Conservation (phyloP, 2,888 invertebrate genomes). For the Andricus quercusramuli region DNA sequence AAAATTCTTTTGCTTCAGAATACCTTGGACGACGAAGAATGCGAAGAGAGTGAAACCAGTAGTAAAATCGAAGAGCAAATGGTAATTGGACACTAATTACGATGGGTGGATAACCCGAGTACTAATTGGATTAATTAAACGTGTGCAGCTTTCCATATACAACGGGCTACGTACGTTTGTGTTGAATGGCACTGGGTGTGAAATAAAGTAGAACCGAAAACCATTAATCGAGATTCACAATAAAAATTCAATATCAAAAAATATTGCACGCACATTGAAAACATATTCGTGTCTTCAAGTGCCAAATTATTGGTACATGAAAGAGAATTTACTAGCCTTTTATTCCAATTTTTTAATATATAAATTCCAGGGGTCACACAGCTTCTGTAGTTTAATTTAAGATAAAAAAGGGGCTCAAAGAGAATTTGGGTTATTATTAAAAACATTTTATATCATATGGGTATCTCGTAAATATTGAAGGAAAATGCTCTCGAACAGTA, state of each 20-base stretch:
- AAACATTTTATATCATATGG: too few species aligned
- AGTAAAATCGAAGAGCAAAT: conserved; percentile 38
- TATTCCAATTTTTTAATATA: neutral
- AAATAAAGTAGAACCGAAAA: conserved; percentile 20
- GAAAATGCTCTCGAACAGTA: too few species aligned
- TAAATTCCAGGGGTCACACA: neutral
- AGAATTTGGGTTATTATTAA: too few species aligned
- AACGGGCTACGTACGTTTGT: conserved; percentile 10
- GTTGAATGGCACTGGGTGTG: conserved; percentile 15
- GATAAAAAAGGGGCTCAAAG: too few species aligned
- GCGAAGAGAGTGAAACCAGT: conserved; percentile 1
- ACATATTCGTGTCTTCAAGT: too few species aligned
- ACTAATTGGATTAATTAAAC: conserved; percentile 41
- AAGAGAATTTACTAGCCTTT: neutral
- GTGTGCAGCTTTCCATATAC: conserved; percentile 27
- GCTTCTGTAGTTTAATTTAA: too few species aligned
- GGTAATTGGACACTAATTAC: conserved; percentile 41
- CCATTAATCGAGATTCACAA: neutral
- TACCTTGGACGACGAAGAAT: neutral
- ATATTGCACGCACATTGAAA: neutral
- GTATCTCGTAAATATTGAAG: too few species aligned
- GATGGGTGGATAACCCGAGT: conserved; percentile 37
- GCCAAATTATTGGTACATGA: too few species aligned
- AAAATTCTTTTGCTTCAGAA: neutral
- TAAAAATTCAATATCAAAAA: neutral